Evolutionary conservation across 2,888 invertebrate species (phyloP).

Genomic region (Drosophila merina): DNA sequence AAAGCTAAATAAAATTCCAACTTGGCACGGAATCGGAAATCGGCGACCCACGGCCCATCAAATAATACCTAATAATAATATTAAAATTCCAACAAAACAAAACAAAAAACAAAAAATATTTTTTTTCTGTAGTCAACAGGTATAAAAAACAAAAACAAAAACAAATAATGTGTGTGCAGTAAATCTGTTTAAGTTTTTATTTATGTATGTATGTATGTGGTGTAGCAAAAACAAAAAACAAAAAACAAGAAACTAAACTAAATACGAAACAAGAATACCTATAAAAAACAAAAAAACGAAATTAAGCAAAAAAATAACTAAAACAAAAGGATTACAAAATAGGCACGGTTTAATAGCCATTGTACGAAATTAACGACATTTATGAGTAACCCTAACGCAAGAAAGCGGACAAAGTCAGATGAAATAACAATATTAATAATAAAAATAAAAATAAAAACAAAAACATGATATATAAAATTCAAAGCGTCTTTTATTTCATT

Average conservation of each 20-base stretch:
- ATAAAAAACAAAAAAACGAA: constrained; percentile 12
- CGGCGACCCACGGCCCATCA: neutral
- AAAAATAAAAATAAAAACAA: constrained; percentile 35
- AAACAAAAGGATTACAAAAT: constrained; percentile 38
- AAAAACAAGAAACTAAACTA: constrained; percentile 40
- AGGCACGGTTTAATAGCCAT: constrained; percentile 60
- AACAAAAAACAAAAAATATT: constrained; percentile 38
- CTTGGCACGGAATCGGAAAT: constrained; percentile 2
- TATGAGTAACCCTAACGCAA: constrained; percentile 43
- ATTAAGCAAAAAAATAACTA: constrained; percentile 16
- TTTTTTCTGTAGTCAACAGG: constrained; percentile 73
- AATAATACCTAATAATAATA: constrained; percentile 9
- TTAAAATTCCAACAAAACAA: constrained; percentile 30
- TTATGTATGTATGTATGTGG: constrained; percentile 71
- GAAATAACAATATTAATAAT: constrained; percentile 42
- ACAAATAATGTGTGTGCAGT: constrained; percentile 67
- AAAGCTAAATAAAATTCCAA: neutral
- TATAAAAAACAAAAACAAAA: constrained; percentile 35
- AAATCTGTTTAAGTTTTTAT: constrained; percentile 80
- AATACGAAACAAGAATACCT: constrained; percentile 41
- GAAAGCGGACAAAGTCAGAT: constrained; percentile 48
- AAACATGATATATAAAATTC: constrained; percentile 29
- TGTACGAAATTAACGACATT: constrained; percentile 55
- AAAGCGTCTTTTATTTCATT: neutral
- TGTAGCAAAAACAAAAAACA: constrained; percentile 57